Conservation (phyloP, 2,797 vertebrate species). For the Platalea minor region DNA sequence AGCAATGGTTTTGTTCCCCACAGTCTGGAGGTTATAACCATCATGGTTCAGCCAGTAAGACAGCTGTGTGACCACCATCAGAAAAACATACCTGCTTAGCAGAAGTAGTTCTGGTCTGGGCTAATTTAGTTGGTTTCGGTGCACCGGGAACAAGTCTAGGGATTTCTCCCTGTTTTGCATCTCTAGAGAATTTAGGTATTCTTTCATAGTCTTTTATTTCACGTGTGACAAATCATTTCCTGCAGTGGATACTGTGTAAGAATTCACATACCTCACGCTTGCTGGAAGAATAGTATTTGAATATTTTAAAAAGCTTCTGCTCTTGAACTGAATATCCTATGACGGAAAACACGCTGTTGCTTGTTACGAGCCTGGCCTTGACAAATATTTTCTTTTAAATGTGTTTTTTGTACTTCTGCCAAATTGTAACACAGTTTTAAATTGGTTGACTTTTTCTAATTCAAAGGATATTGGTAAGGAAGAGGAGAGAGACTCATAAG, state of each 20-base stretch:
- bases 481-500: conserved; percentile 45
- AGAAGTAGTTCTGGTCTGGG: background rate
- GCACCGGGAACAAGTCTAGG: accelerated
- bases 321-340: background rate
- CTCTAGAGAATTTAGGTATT: background rate
- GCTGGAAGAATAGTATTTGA: background rate
- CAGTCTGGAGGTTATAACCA: background rate
- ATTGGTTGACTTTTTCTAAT: conserved; percentile 28
- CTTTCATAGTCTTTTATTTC: background rate
- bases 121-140: accelerated
- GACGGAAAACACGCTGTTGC: background rate
- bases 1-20: background rate
- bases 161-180: background rate
- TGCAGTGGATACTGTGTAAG: background rate
- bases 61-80: background rate
- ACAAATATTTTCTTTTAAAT: background rate
- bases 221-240: background rate
- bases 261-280: background rate
- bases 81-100: background rate
- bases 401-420: accelerated
- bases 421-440: background rate
- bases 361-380: background rate
- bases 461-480: conserved; percentile 56
- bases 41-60: background rate
- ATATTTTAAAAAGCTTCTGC: background rate